These are phyloP conservation scores for Apocrypta bakeri DNA, from an alignment of 1,140 invertebrate species.

Conservation along the genomic window DNA sequence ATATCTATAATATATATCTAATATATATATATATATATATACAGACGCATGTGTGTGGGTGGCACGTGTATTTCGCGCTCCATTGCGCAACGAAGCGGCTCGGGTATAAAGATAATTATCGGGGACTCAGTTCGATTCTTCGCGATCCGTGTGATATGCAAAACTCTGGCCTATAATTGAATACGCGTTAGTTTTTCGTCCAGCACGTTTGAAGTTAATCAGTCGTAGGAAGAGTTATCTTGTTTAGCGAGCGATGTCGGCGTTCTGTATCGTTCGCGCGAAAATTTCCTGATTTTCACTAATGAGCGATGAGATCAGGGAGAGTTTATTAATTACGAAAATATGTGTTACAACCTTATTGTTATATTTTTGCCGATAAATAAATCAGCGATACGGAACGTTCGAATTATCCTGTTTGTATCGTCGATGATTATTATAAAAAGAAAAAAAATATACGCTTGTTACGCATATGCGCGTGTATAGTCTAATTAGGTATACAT, in stretches of 20 bases:
- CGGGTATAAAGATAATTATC: slow-evolving; percentile 13
- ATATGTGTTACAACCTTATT: not conserved
- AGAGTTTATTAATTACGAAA: not conserved
- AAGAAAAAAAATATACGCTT: not conserved
- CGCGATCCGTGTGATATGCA: not conserved
- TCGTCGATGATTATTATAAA: too few species aligned
- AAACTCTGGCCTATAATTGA: not conserved
- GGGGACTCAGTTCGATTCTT: not conserved
- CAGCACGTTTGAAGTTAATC: not conserved
- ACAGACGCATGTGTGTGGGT: too few species aligned
- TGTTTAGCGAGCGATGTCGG: not conserved
- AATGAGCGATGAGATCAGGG: not conserved
- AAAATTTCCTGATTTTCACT: not conserved
- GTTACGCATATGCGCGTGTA: too few species aligned
- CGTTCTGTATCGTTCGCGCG: too few species aligned
- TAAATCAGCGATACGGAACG: not conserved
- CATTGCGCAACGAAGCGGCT: slow-evolving; percentile 9
- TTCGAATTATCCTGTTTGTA: too few species aligned
- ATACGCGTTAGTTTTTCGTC: not conserved
- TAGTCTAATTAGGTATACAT: too few species aligned
- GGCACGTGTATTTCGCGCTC: not conserved
- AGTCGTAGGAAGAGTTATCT: not conserved
- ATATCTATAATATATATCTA: too few species aligned
- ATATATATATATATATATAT: too few species aligned
- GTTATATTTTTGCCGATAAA: not conserved